Evolutionary conservation across 2,888 invertebrate genomes (phyloP).

Genomic region (Caenorhabditis plicata): DNA sequence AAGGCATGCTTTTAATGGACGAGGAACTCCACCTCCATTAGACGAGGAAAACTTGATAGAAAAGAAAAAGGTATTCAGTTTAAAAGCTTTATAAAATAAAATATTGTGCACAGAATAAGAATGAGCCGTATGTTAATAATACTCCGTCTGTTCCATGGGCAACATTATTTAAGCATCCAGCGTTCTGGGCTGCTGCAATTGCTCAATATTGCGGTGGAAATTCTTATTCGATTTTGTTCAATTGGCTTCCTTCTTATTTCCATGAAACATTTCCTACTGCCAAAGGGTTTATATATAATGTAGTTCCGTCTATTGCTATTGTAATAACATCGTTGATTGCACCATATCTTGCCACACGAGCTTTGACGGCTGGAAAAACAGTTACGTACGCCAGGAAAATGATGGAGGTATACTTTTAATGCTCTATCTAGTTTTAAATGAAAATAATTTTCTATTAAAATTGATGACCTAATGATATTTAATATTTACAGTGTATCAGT

Average conservation of each 20-base stretch:
- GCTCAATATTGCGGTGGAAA: constrained; percentile 77
- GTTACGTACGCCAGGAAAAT: constrained; percentile 69
- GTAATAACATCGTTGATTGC: constrained; percentile 74
- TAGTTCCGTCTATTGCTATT: constrained; percentile 75
- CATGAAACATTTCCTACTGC: constrained; percentile 75
- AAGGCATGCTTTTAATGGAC: constrained; percentile 6
- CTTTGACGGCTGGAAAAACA: constrained; percentile 70
- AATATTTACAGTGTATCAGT: constrained; percentile 64
- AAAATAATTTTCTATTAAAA: neutral
- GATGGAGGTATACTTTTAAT: constrained; percentile 67
- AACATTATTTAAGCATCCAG: constrained; percentile 71
- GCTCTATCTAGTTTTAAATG: neutral
- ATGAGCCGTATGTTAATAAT: constrained; percentile 19
- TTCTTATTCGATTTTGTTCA: constrained; percentile 76
- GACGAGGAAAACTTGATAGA: constrained; percentile 32
- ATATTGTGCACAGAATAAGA: constrained; percentile 9
- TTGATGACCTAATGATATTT: neutral
- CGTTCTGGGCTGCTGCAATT: constrained; percentile 76
- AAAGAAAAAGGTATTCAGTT: no score
- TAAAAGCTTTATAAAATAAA: constrained; percentile 1
- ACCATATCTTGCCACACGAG: constrained; percentile 72
- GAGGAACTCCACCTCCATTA: constrained; percentile 21
- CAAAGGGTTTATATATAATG: constrained; percentile 76
- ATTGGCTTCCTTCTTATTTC: constrained; percentile 78
- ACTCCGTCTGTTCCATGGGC: constrained; percentile 72